Evolutionary conservation across 1,140 invertebrate genomes (phyloP), one percentile per base, ranked within the genome.

Genomic region (Orchesella cincta): DNA sequence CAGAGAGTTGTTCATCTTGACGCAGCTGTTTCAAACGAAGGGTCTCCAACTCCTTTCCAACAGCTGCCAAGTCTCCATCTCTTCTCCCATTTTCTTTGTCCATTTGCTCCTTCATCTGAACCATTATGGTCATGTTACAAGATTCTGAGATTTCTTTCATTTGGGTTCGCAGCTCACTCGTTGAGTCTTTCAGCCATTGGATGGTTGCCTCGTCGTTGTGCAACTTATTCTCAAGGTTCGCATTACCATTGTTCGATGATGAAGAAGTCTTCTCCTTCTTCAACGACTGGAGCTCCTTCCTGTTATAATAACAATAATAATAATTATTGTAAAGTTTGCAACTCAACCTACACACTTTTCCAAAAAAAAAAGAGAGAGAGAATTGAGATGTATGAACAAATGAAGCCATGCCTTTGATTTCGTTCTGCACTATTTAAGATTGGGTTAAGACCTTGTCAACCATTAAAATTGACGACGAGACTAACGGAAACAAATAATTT

Each of bases 131-230:
- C n/a, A 73, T 54, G 33, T 80, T 80, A 18, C 75, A 28, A 14
- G 73, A 26, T 31, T 39, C 36, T 16, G 74, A 73, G 5, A 80
- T 64, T 62, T 80, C 76, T n/a, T 20, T 26, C 33, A 80, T 36
- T 57, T 78, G 76, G 51, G 73, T 72, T 3, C 75, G 62, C 8
- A 80, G 46, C 54, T 80, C 79, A 14, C 73, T 72, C 23, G 76
- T 73, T 3, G 36, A 34, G 26, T 46, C 52, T 71, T 76, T 80
- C n/a, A 80, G 46, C 79, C 79, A 80, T 20, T 78, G 57, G 2
- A 80, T 73, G 3, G 73, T 78, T 34, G 39, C 70, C 76, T 80
- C 57, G n/a, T 35, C 28, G 26, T 57, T 54, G 26, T 33, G 72
- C 5, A 75, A 23, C 62, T 72, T 75, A 31, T 75, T 75, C 14